A percentile compares a stretch with the other conserved stretches of the same genome.
Conservation (phyloP, 2,113 vertebrate genomes). For the Anarrhichthys ocellatus region DNA sequence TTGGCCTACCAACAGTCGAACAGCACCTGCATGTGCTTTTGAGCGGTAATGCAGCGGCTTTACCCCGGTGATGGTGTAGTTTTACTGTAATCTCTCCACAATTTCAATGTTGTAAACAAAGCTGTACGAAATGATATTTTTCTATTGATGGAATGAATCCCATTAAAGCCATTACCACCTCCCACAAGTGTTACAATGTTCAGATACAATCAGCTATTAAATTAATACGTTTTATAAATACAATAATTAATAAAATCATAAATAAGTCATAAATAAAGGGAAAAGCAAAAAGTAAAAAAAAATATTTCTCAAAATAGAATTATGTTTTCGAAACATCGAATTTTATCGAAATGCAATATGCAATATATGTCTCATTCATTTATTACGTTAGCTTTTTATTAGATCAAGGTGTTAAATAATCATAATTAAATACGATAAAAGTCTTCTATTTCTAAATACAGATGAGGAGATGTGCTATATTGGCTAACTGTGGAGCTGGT, state of each 20-base stretch:
- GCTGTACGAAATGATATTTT: neutral
- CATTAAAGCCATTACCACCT: neutral
- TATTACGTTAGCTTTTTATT: neutral
- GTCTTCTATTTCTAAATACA: neutral
- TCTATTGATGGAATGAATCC: neutral
- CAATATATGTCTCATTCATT: neutral
- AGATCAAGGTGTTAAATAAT: neutral
- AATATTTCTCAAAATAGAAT: no score
- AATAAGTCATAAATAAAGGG: neutral
- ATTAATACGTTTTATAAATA: neutral
- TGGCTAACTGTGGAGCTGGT: no score
- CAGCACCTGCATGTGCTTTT: conserved; percentile 61
- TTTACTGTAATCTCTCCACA: neutral
- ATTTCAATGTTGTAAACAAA: neutral
- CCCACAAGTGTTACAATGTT: neutral
- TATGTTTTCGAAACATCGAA: no score
- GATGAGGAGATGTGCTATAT: no score
- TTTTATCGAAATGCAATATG: no score
- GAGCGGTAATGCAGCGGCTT: conserved; percentile 38
- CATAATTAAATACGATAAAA: neutral
- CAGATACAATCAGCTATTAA: neutral
- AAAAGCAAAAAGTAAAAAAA: neutral
- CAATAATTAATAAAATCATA: neutral
- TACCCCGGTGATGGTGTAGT: no score
- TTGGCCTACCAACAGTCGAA: conserved; percentile 39